Evolutionary conservation across 2,113 vertebrate species (phyloP).

Genomic region (Miniopterus natalensis): DNA sequence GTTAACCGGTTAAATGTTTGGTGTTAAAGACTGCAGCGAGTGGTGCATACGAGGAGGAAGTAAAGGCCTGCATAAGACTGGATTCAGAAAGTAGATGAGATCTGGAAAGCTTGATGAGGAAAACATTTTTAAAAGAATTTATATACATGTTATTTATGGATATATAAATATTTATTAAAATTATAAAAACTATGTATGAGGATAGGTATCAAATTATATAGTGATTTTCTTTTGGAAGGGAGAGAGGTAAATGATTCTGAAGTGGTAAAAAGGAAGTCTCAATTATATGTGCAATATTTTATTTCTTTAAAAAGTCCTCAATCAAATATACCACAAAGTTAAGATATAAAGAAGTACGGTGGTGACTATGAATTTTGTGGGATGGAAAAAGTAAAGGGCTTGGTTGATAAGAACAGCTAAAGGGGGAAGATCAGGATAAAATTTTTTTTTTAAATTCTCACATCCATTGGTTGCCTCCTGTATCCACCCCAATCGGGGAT

Average conservation of each 20-base stretch:
- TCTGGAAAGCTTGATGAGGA: neutral
- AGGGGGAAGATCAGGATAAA: neutral
- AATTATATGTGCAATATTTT: neutral
- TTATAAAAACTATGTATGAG: neutral
- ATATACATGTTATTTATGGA: neutral
- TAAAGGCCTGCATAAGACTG: neutral
- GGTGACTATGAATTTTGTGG: neutral
- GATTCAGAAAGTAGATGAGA: neutral
- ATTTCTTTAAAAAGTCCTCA: conserved; percentile 26
- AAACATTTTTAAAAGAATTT: neutral
- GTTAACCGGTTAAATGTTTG: neutral
- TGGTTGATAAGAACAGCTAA: neutral
- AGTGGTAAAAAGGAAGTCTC: neutral
- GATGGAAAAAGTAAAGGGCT: neutral
- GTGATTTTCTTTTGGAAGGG: neutral
- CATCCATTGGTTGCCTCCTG: no score
- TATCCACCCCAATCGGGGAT: no score
- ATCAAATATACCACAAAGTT: neutral
- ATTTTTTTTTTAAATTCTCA: neutral
- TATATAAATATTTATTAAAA: conserved; percentile 32
- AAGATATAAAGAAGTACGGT: neutral
- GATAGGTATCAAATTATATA: neutral
- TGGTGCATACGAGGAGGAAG: neutral
- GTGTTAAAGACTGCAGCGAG: neutral
- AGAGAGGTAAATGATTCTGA: conserved; percentile 4